Evolutionary conservation across 2,797 vertebrate genomes (phyloP).

Genomic region (Bradypus variegatus): DNA sequence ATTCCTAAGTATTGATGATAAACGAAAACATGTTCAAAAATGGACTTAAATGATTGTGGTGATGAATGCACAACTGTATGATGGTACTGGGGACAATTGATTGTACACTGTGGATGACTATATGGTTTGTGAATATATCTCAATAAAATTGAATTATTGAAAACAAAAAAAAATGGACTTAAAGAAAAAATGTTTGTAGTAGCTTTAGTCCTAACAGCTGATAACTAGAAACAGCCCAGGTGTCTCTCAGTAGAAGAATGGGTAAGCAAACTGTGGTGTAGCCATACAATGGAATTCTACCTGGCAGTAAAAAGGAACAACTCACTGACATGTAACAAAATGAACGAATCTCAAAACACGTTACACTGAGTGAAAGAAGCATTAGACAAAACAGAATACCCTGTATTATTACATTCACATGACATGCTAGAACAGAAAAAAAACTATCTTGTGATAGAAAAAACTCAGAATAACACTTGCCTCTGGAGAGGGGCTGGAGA

Average conservation of each 20-base stretch:
- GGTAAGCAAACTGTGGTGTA: not conserved
- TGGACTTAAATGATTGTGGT: too few species aligned
- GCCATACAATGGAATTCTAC: not conserved
- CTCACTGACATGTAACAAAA: not conserved
- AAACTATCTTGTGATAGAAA: not conserved
- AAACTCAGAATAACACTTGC: not conserved
- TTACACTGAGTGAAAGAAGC: not conserved
- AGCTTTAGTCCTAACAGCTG: not conserved
- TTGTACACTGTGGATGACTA: too few species aligned
- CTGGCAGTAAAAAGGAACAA: not conserved
- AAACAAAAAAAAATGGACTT: too few species aligned
- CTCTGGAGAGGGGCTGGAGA: accelerated
- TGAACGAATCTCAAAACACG: not conserved
- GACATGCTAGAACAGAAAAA: not conserved
- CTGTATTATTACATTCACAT: not conserved
- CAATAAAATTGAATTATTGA: too few species aligned
- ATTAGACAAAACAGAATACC: not conserved
- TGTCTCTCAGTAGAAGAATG: not conserved
- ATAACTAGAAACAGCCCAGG: not conserved
- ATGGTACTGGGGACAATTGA: too few species aligned
- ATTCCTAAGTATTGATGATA: not conserved
- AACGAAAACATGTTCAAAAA: not conserved
- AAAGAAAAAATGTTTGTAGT: not conserved
- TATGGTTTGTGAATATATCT: too few species aligned
- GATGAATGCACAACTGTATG: too few species aligned